Base-by-base conservation (phyloP, 2,888 invertebrate genomes). In the Falcaria lacertinaria region DNA sequence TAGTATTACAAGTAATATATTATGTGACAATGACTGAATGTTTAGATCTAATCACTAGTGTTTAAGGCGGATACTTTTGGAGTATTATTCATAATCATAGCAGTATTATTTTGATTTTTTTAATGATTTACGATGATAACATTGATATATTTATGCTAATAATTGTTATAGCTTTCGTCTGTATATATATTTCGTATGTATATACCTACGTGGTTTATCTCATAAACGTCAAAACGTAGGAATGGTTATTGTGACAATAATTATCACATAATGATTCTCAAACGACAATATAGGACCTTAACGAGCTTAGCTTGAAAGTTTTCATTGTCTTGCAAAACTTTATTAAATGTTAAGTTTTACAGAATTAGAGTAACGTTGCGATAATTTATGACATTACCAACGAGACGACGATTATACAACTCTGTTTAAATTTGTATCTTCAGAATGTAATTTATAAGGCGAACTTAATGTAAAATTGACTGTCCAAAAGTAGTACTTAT, bases 171-270 rank as follows among this genome's bases (percentile, higher is more conserved):
- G 14, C 14, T 54, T 54, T 52, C 48, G 42, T 54, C 47, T 55
- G 52, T 61, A 50, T 64, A 63, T 60, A 57, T 47, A 61, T 51
- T 52, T 51, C 50, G 60, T 19, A 19, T 5, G 3, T 19, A 19
- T 19, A 19, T 19, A 19, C 19, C 2, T 19, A 19, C 19, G 46
- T 47, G 48, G 46, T 48, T 40, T 54, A 45, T 42, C 57, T 56
- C 59, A 60, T 59, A 54, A 62, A 57, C 3, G 48, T 56, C 64
- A 64, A 64, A 54, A 59, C 57, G 60, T 69, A 68, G 56, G 44
- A 71, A 67, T 57, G 65, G 74, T 76, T 60, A 65, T 75, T 77
- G 75, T 82, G 88, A 88, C 88, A 88, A 88, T 88, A 88, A 88
- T 73, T 81, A 82, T 74, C 71, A 77, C 79, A 77, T 83, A 79